phyloP scores from a whole-genome alignment of 2,113 vertebrate genomes.

The Oxyura jamaicensis region DNA sequence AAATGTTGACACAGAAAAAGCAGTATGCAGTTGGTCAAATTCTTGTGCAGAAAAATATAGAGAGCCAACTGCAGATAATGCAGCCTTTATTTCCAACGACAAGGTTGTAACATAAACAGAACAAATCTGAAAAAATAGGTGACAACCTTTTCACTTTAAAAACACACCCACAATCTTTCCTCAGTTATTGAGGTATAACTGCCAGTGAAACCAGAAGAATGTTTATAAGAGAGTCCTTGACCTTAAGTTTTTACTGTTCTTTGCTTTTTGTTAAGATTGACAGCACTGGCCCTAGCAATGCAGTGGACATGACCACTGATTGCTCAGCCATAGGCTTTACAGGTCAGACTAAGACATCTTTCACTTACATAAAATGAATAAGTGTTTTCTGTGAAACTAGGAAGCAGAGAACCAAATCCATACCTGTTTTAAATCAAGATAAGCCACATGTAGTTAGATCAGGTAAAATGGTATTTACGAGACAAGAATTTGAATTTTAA shows the following conservation, averaged over 20 bases:
- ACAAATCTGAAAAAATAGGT: background rate
- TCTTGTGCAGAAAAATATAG: background rate
- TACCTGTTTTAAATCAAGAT: background rate
- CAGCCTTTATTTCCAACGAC: background rate
- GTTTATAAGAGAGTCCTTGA: background rate
- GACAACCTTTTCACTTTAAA: background rate
- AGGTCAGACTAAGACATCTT: background rate
- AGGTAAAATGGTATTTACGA: background rate
- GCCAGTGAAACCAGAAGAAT: background rate
- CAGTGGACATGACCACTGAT: background rate
- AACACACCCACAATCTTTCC: background rate
- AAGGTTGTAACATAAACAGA: background rate
- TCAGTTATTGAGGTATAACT: background rate
- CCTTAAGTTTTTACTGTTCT: background rate
- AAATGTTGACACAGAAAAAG: background rate
- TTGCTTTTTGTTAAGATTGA: background rate
- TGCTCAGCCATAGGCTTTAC: background rate
- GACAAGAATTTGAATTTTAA: background rate
- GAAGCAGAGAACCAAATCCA: background rate
- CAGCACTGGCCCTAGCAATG: background rate
- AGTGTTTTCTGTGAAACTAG: background rate
- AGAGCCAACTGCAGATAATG: background rate
- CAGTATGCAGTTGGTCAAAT: background rate
- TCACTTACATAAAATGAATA: background rate
- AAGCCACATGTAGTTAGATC: background rate